Base-by-base conservation (phyloP, 2,113 vertebrate species). In the Hyperoodon ampullatus region DNA sequence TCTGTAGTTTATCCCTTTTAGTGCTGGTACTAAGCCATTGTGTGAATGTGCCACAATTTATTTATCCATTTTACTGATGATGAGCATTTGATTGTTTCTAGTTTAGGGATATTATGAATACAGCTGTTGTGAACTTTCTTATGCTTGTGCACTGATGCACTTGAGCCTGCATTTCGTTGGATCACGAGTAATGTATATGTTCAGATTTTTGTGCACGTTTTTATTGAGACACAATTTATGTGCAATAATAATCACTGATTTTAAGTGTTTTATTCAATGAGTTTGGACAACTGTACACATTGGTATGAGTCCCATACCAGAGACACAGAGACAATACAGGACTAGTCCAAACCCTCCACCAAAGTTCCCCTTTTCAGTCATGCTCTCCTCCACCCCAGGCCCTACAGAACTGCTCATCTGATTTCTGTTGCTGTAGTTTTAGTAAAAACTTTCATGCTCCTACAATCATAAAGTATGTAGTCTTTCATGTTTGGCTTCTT, bases 401-500 rank as follows among this genome's bases (percentile, higher is more conserved):
- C 19, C n/a, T 4, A 2, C 11, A 7, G 28, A 11, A 2, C 44
- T 5, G 21, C 8, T 4, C 60, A 3, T 66, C 78, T 60, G 60
- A 33, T 18, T 9, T 63, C 33, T 18, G 58, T 14, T 3, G 24
- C 21, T 23, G 0, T 42, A 9, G 68, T 50, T 83, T 72, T 18
- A 33, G 16, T 11, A 6, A 5, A 61, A 11, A 3, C 23, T 61
- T 53, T 87, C 16, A 5, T 50, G 10, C 15, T 5, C 53, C 13
- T 50, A 2, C 63, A 68, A 2, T 39, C 68, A n/a, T 24, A 26
- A 8, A 63, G 6, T 11, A 9, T 21, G 14, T 24, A 26, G 35
- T 58, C 44, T 77, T 83, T 80, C 30, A 28, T 18, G 47, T 50
- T 26, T 75, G 77, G 14, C 42, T 93, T 80, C 83, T 95, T 68